Percentiles rank a stretch among this genome's conserved stretches.
These are phyloP conservation scores for Diadophis punctatus DNA, from an alignment of 2,113 vertebrate species.

Conservation along the genomic window DNA sequence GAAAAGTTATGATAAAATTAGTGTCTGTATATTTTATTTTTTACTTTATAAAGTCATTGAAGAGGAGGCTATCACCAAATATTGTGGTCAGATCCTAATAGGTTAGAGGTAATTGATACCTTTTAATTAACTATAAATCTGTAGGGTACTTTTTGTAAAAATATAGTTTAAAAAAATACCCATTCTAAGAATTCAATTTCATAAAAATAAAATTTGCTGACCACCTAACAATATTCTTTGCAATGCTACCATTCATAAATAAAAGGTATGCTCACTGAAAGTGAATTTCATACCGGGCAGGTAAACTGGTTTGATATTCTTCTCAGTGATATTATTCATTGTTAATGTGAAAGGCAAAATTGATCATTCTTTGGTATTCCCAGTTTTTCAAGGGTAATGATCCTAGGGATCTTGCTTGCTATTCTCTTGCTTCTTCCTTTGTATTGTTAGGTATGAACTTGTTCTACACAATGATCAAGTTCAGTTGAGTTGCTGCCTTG, in stretches of 20 bases:
- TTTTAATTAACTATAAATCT: background rate
- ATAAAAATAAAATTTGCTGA: background rate
- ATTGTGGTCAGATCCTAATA: background rate
- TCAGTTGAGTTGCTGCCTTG: background rate
- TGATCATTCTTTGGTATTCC: background rate
- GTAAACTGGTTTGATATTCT: rapidly evolving
- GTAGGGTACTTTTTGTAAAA: slow-evolving; percentile 1
- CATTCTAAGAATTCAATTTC: background rate
- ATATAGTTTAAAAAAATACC: background rate
- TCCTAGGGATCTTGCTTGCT: background rate
- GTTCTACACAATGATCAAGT: background rate
- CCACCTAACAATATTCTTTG: background rate
- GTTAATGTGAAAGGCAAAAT: background rate
- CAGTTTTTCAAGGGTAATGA: background rate
- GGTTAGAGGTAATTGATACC: background rate
- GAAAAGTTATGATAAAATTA: background rate
- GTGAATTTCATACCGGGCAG: background rate
- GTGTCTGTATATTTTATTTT: background rate
- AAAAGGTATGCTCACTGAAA: slow-evolving; percentile 1
- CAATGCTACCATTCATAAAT: slow-evolving; percentile 12
- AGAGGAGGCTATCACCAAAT: background rate
- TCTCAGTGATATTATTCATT: slow-evolving; percentile 7
- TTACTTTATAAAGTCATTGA: background rate
- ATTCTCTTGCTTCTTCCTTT: background rate
- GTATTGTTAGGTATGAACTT: background rate